Percentiles rank a stretch among this genome's conserved stretches.
Conservation (phyloP, 35 echinoderm and acorn worm genomes). For the Eucidaris tribuloides region DNA sequence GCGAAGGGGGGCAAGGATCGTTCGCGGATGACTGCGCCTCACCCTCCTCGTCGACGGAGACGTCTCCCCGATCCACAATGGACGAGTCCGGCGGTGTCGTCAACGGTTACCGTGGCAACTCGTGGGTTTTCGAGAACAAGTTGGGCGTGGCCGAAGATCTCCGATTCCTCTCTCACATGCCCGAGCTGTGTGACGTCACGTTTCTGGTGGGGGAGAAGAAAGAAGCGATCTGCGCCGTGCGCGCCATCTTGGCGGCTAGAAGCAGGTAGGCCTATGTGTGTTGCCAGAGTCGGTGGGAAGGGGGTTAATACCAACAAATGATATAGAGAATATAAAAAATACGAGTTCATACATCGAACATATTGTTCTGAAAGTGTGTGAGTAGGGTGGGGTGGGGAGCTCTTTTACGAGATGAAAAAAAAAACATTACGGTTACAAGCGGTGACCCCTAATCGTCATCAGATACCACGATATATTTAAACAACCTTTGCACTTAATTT, state of each 20-base stretch:
- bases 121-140: constrained; percentile 86
- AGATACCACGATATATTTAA: too few species aligned
- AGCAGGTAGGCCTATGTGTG: constrained; percentile 60
- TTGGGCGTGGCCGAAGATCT: constrained; percentile 93
- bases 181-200: constrained; percentile 93
- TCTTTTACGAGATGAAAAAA: too few species aligned
- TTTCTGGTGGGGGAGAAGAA: constrained; percentile 90
- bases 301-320: too few species aligned
- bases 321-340: too few species aligned
- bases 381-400: too few species aligned
- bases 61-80: neutral
- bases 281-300: too few species aligned
- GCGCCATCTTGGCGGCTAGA: constrained; percentile 88
- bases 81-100: neutral
- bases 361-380: too few species aligned
- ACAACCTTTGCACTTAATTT: too few species aligned
- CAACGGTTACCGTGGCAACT: constrained; percentile 15
- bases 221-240: constrained; percentile 82
- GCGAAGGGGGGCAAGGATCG: neutral
- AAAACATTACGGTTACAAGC: too few species aligned
- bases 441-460: too few species aligned
- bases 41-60: neutral
- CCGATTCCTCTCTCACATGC: constrained; percentile 87
- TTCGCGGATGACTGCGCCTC: neutral
- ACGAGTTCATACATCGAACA: too few species aligned